These are phyloP conservation scores for Ornithoptera priamus DNA, from an alignment of 2,888 invertebrate genomes.

Conservation along the genomic window DNA sequence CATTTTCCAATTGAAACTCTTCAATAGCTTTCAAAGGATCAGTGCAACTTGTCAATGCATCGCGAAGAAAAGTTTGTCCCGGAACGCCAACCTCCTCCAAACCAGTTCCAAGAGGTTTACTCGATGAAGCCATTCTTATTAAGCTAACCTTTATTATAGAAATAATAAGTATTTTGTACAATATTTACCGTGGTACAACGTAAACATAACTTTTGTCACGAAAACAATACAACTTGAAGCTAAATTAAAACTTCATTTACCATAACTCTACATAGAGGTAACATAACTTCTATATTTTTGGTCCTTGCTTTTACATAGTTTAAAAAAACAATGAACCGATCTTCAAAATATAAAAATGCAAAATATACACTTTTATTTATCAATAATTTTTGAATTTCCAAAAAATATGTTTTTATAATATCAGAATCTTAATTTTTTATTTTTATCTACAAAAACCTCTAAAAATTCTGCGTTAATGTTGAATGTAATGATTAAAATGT, in stretches of 20 bases:
- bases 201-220: background rate
- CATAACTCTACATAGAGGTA: background rate
- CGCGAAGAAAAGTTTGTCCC: slow-evolving; percentile 91
- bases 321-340: no score
- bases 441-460: no score
- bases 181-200: background rate
- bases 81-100: slow-evolving; percentile 93
- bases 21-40: slow-evolving; percentile 99
- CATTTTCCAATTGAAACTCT: slow-evolving; percentile 97
- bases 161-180: background rate
- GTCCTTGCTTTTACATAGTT: no score
- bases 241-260: background rate
- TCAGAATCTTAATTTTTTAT: no score
- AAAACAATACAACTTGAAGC: background rate
- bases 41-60: slow-evolving; percentile 96
- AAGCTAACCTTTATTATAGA: background rate
- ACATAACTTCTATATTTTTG: no score
- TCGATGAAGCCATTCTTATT: slow-evolving; percentile 69
- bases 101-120: slow-evolving; percentile 80
- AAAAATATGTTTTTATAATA: no score
- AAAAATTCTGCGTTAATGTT: no score
- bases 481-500: no score
- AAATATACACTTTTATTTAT: no score
- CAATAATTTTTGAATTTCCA: no score
- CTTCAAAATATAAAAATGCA: no score